phyloP scores from a whole-genome alignment of 2,888 invertebrate genomes.

The Apeira syringaria region DNA sequence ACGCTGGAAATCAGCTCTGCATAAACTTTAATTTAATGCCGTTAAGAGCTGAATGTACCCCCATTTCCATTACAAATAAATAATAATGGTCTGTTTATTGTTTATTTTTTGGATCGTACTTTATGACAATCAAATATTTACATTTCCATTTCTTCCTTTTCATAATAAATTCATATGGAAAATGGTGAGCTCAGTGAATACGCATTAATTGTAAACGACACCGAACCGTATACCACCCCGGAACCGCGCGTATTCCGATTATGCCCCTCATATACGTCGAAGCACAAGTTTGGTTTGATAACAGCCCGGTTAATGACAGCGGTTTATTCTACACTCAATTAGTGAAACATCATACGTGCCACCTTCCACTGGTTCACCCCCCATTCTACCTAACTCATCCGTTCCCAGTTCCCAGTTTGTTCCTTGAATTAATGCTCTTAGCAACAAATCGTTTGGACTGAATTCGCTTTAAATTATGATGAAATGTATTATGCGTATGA shows the following conservation, averaged over 20 bases:
- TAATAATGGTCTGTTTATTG: too few relatives aligned
- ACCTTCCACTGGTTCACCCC: constrained; percentile 24
- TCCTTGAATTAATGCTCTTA: constrained; percentile 35
- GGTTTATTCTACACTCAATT: constrained; percentile 68
- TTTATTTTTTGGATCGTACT: too few relatives aligned
- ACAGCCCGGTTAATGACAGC: constrained; percentile 53
- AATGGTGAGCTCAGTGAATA: constrained; percentile 1
- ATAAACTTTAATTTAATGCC: too few relatives aligned
- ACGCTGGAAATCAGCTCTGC: too few relatives aligned
- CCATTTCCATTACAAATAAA: too few relatives aligned
- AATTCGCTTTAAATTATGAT: constrained; percentile 37
- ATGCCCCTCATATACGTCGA: constrained; percentile 41
- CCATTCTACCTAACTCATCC: constrained; percentile 27
- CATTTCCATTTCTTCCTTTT: too few relatives aligned
- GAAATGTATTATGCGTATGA: constrained; percentile 38
- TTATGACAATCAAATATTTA: too few relatives aligned
- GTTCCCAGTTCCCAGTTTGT: constrained; percentile 35
- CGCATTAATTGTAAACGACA: constrained; percentile 31
- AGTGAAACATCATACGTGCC: constrained; percentile 54
- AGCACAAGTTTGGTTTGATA: constrained; percentile 53
- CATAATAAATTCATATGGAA: too few relatives aligned
- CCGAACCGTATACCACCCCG: constrained; percentile 9
- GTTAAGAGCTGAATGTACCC: too few relatives aligned
- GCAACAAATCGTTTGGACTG: constrained; percentile 37
- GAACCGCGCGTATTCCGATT: constrained; percentile 26